Conservation (phyloP, 2,797 vertebrate species). For the Dicrostonyx torquatus region DNA sequence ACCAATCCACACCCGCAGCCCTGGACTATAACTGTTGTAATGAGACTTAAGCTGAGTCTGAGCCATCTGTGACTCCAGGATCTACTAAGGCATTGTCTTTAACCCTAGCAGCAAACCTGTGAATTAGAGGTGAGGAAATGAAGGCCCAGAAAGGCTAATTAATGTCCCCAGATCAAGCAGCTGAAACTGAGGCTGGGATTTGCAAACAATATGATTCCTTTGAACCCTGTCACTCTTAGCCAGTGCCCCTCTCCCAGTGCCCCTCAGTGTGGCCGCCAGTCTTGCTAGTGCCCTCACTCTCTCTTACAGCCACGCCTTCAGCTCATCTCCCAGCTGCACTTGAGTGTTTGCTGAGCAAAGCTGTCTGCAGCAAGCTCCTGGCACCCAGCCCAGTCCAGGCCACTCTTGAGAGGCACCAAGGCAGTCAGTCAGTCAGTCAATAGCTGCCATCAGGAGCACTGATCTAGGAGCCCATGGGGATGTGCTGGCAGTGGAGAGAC, state of each 20-base stretch:
- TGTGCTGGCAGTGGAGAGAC: background rate
- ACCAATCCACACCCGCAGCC: background rate
- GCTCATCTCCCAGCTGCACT: background rate
- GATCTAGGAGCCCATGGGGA: background rate
- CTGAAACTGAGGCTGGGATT: background rate
- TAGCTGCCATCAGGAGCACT: constrained; percentile 5
- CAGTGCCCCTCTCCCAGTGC: background rate
- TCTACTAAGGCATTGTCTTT: background rate
- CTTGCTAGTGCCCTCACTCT: background rate
- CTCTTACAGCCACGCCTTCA: background rate
- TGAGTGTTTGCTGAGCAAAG: background rate
- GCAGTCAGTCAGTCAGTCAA: background rate
- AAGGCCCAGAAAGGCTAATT: constrained; percentile 17
- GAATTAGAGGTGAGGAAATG: background rate
- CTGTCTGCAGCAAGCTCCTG: background rate
- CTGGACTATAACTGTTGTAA: background rate
- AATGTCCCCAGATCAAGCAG: background rate
- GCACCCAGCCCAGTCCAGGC: constrained; percentile 22
- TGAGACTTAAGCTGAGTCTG: background rate
- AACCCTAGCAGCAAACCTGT: background rate
- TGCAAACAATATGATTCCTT: background rate
- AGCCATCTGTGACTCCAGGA: background rate
- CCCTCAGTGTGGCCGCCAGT: background rate
- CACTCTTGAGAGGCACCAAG: background rate
- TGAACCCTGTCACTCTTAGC: background rate